phyloP scores from a whole-genome alignment of 2,797 vertebrate species.

The Rhinichthys osculus region DNA sequence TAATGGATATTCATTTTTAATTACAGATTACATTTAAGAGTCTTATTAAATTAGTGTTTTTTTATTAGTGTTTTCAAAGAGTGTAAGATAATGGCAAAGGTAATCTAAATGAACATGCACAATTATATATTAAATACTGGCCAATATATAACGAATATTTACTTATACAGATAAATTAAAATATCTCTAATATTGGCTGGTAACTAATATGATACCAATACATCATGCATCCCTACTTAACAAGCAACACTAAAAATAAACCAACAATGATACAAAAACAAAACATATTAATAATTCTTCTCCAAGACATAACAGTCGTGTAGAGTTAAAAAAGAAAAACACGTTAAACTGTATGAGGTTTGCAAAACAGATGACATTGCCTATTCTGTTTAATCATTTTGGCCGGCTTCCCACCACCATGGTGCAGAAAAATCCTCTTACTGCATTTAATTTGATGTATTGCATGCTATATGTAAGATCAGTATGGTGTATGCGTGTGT shows the following conservation, averaged over 20 bases:
- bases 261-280: neutral
- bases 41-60: neutral
- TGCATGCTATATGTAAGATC: constrained; percentile 40
- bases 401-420: constrained; percentile 20
- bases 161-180: neutral
- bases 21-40: neutral
- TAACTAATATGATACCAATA: neutral
- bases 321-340: constrained; percentile 17
- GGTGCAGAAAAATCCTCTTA: constrained; percentile 34
- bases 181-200: neutral
- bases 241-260: constrained; percentile 3
- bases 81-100: neutral
- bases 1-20: neutral
- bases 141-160: neutral
- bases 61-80: neutral
- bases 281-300: neutral
- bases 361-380: constrained; percentile 41
- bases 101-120: neutral
- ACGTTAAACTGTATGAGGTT: constrained; percentile 35
- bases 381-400: constrained; percentile 43
- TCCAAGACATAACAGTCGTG: constrained; percentile 7
- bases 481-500: constrained; percentile 6
- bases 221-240: neutral
- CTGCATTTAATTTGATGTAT: constrained; percentile 50
- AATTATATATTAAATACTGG: neutral